phyloP scores from a whole-genome alignment of 2,797 vertebrate genomes.

The Alosa sapidissima region DNA sequence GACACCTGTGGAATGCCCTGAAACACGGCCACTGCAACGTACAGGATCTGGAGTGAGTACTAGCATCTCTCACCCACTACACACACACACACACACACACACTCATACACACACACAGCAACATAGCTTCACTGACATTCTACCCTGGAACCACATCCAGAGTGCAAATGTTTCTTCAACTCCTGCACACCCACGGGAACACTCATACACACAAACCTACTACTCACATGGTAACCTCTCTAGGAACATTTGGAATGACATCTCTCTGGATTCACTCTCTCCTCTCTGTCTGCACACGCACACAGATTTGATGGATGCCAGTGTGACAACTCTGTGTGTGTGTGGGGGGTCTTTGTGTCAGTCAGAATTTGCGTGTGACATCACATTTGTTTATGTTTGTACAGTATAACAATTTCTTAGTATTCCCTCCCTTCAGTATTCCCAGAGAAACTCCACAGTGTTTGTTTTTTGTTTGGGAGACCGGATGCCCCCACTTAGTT shows the following conservation, averaged over 20 bases:
- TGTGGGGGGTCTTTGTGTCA: background rate
- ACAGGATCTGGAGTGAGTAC: conserved; percentile 81
- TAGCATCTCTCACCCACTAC: background rate
- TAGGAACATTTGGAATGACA: background rate
- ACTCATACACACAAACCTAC: background rate
- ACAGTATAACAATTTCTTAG: too few species aligned
- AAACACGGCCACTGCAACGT: conserved; percentile 73
- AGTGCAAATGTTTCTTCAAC: background rate
- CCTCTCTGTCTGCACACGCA: background rate
- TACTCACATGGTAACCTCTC: background rate
- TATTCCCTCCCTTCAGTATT: too few species aligned
- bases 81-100: background rate
- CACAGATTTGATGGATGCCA: too few species aligned
- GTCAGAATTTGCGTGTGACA: too few species aligned
- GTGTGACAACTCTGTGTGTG: background rate
- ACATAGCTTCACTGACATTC: background rate
- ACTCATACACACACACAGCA: background rate
- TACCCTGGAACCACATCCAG: background rate
- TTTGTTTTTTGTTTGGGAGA: too few species aligned
- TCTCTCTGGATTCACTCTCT: background rate
- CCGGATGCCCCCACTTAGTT: too few species aligned
- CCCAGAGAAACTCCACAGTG: too few species aligned
- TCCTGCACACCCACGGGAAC: background rate
- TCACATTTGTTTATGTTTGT: too few species aligned
- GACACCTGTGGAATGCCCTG: conserved; percentile 75